Conservation (phyloP, 1,140 invertebrate species). For the Halyomorpha halys region DNA sequence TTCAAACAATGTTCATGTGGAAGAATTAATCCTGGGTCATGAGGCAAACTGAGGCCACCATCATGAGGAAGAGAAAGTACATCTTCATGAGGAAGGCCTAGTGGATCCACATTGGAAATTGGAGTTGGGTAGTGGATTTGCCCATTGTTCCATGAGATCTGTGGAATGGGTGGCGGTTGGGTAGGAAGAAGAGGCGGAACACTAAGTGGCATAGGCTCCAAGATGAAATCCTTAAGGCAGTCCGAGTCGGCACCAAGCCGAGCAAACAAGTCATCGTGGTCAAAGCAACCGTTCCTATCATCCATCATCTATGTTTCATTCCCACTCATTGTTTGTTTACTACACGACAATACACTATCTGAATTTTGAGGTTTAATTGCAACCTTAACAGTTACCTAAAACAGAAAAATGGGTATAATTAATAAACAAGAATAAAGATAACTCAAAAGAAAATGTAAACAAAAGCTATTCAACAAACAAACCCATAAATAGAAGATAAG, state of each 20-base stretch:
- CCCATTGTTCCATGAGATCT: constrained; percentile 21
- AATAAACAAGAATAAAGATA: neutral
- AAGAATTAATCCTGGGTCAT: constrained; percentile 2
- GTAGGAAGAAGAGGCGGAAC: constrained; percentile 13
- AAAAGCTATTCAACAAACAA: constrained; percentile 2
- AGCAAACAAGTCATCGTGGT: constrained; percentile 30
- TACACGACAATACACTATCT: constrained; percentile 12
- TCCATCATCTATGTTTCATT: constrained; percentile 30
- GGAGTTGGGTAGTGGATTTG: constrained; percentile 6
- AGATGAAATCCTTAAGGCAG: constrained; percentile 33
- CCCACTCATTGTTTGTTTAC: constrained; percentile 31
- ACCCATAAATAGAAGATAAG: constrained; percentile 10
- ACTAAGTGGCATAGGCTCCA: constrained; percentile 27
- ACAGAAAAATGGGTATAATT: neutral
- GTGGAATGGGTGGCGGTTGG: constrained; percentile 15
- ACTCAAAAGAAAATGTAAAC: neutral
- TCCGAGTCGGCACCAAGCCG: constrained; percentile 30
- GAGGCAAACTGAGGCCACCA: neutral
- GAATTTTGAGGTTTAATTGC: constrained; percentile 1
- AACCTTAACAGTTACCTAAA: constrained; percentile 19
- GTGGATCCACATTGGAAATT: neutral
- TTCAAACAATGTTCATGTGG: constrained; percentile 2
- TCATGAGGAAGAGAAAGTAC: neutral
- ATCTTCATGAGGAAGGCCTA: constrained; percentile 7
- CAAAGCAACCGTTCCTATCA: constrained; percentile 31